Conservation (phyloP, 2,797 vertebrate genomes). For the Chrysocyon brachyurus region DNA sequence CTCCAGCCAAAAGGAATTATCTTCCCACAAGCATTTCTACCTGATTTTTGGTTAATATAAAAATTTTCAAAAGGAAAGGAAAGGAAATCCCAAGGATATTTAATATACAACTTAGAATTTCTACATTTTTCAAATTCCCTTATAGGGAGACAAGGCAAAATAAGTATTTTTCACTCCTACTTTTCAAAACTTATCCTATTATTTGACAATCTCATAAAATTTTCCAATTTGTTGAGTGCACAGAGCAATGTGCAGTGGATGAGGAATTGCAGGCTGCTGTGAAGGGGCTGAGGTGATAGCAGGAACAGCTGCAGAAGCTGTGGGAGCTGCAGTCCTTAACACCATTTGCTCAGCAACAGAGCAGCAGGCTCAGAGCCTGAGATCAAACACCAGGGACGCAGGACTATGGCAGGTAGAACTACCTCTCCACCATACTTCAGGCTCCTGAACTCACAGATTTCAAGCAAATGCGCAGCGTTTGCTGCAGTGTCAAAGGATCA, state of each 20-base stretch:
- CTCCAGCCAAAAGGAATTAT: conserved; percentile 81
- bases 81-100: conserved; percentile 83
- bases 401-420: not conserved
- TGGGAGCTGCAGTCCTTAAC: not conserved
- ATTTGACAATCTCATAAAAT: conserved; percentile 74
- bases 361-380: not conserved
- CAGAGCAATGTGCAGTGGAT: conserved; percentile 24
- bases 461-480: conserved; percentile 25
- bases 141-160: conserved; percentile 69
- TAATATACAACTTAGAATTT: conserved; percentile 77
- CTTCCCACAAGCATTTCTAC: conserved; percentile 77
- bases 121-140: conserved; percentile 79
- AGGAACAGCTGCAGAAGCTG: not conserved
- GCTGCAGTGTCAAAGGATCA: conserved; percentile 4
- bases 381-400: conserved; percentile 42
- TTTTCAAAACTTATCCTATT: conserved; percentile 75
- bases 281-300: not conserved
- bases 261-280: conserved; percentile 63
- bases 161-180: conserved; percentile 77
- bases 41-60: conserved; percentile 77
- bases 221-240: conserved; percentile 74
- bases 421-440: not conserved
- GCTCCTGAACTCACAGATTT: not conserved
- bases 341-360: not conserved
- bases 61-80: conserved; percentile 74